Percentiles rank a stretch among this genome's conserved stretches.
Evolutionary conservation across 2,797 vertebrate genomes (phyloP).

Genomic region (Pipistrellus nathusii): DNA sequence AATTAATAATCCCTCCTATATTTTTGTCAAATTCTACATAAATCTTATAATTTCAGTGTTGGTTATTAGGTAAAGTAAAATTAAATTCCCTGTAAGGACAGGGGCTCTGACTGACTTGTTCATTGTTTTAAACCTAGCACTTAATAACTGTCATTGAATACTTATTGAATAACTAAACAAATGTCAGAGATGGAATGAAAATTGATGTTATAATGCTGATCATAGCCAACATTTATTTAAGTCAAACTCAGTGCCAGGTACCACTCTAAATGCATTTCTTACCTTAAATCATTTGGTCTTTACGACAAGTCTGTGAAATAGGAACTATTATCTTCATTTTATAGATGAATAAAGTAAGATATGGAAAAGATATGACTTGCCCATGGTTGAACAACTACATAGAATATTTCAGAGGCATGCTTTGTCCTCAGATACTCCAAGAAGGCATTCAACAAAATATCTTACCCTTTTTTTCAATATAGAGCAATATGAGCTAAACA

Average conservation of each 20-base stretch:
- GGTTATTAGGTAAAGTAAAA: constrained; percentile 19
- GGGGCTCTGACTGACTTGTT: background rate
- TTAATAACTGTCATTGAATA: background rate
- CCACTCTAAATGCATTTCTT: background rate
- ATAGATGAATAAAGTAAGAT: background rate
- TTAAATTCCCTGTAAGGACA: background rate
- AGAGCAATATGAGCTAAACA: background rate
- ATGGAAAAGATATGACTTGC: background rate
- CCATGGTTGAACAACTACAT: background rate
- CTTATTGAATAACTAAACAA: constrained; percentile 20
- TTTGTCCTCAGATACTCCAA: constrained; percentile 33
- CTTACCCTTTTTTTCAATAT: background rate
- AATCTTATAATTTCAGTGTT: background rate
- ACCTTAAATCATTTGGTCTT: constrained; percentile 5
- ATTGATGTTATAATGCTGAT: background rate
- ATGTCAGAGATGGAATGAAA: constrained; percentile 2
- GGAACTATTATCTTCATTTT: constrained; percentile 37
- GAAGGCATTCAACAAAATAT: background rate
- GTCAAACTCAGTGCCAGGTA: background rate
- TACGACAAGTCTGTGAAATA: background rate
- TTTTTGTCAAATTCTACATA: background rate
- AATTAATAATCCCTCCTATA: background rate
- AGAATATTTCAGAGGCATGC: background rate
- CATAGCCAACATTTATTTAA: background rate
- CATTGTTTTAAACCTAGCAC: background rate